Conservation (phyloP, 2,113 vertebrate species). For the Trinectes maculatus region DNA sequence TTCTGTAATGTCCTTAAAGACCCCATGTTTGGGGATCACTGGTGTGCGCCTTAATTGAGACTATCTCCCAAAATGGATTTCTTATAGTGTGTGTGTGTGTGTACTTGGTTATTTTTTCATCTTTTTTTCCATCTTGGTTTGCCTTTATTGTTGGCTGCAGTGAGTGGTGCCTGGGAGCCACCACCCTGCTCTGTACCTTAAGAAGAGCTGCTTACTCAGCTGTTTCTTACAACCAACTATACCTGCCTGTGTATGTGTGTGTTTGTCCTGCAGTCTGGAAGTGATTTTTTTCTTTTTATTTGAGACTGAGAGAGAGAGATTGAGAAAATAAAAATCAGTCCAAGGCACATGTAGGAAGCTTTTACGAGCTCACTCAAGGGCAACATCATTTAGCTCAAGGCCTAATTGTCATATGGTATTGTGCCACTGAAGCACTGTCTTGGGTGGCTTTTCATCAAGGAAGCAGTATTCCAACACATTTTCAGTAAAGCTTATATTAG, state of each 20-base stretch:
- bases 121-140: not conserved
- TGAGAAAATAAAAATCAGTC: slow-evolving; percentile 19
- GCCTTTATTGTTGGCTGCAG: not conserved
- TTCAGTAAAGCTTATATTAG: not conserved
- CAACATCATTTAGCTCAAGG: slow-evolving; percentile 26
- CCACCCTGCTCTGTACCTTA: not conserved
- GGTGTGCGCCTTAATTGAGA: not conserved
- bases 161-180: slow-evolving; percentile 11
- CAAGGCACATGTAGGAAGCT: slow-evolving; percentile 1
- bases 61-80: not conserved
- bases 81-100: not conserved
- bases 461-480: slow-evolving; percentile 13
- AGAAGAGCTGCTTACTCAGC: slow-evolving; percentile 10
- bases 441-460: not conserved
- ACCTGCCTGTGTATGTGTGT: not conserved
- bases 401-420: slow-evolving; percentile 41
- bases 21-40: not conserved
- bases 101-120: not conserved
- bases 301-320: not conserved
- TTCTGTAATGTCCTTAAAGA: too few relatives aligned
- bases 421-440: slow-evolving; percentile 10
- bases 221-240: not conserved
- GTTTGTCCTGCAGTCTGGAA: not conserved
- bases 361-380: slow-evolving; percentile 29
- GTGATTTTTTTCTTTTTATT: not conserved